Base-by-base conservation (phyloP, 2,888 invertebrate species). In the Unio pictorum region DNA sequence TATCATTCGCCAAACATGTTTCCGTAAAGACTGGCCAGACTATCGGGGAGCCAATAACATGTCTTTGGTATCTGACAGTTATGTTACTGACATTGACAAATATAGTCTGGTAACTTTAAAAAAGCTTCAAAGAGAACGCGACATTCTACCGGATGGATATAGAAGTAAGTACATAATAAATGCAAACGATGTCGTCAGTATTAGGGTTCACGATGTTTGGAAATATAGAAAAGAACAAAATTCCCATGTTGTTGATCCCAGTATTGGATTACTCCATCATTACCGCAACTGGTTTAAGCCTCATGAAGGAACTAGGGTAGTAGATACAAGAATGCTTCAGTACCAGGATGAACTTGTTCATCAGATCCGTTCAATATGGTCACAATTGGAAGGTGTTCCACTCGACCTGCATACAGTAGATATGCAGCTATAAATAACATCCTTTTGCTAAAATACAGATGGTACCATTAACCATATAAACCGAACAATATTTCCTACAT, bases 91-190 rank as follows among this genome's bases (percentile, higher is more conserved):
- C 30, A 15, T 81, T 4, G 55, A 73, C 57, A 76, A 75, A 64
- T 80, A 73, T 66, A 75, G 76, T 68, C 74, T 81, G 23, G 71
- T 79, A n/a, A 80, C 84, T 18, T 67, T 86, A n/a, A 66, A 80
- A 34, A 80, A 79, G 64, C 71, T 79, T 55, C 61, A 69, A 8
- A 72, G 80, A 58, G 85, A 86, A 71, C 60, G 28, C 1, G 73
- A 68, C 4, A 67, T 81, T 20, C 73, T 79, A 18, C 69, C 70
- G 0, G 61, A 64, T 18, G 69, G 67, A 57, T 66, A 67, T 8
- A 72, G 86, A 28, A 81, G 84, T 17, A 86, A 86, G 71, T 81
- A 79, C 55, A 82, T 86, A 18, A 72, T 82, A 0, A 74, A 79
- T 57, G 82, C 86, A 2, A n/a, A 30, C 11, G 60, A 67, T 3